phyloP scores from a whole-genome alignment of 2,888 invertebrate species.

The Callinectes sapidus region DNA sequence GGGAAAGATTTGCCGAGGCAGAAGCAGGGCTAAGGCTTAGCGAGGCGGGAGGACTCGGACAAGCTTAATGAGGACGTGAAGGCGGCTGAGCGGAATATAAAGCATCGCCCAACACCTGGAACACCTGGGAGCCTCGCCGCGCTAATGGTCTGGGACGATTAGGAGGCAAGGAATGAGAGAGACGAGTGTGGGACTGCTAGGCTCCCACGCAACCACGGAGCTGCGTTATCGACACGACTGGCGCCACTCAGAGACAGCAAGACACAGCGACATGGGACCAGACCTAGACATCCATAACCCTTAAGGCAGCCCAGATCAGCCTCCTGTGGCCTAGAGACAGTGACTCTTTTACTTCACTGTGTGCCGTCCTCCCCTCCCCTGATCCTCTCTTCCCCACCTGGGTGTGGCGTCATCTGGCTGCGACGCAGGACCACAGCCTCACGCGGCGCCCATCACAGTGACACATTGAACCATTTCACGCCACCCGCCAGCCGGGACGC shows the following conservation, averaged over 20 bases:
- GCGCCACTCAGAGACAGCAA: background rate
- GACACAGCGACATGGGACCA: background rate
- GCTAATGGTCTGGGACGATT: conserved; percentile 16
- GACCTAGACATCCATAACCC: background rate
- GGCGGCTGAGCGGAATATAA: conserved; percentile 27
- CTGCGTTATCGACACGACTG: background rate
- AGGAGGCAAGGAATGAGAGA: background rate
- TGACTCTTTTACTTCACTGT: background rate
- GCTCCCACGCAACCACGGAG: background rate
- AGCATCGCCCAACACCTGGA: conserved; percentile 22
- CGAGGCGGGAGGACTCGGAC: conserved; percentile 13
- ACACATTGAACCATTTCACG: conserved; percentile 34
- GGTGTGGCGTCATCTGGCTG: conserved; percentile 15
- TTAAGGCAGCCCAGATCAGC: background rate
- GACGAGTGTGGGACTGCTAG: background rate
- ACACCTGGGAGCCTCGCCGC: background rate
- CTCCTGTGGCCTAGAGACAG: background rate
- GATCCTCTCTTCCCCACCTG: background rate
- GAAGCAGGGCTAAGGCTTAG: conserved; percentile 24
- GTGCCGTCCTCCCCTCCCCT: background rate
- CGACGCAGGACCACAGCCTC: conserved; percentile 26
- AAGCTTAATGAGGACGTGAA: conserved; percentile 33
- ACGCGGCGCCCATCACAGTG: conserved; percentile 31
- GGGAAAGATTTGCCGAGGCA: conserved; percentile 24
- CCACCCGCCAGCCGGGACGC: conserved; percentile 10